Evolutionary conservation across 2,113 vertebrate species (phyloP), one percentile per base, ranked within the genome.

Genomic region (Geococcyx californianus): DNA sequence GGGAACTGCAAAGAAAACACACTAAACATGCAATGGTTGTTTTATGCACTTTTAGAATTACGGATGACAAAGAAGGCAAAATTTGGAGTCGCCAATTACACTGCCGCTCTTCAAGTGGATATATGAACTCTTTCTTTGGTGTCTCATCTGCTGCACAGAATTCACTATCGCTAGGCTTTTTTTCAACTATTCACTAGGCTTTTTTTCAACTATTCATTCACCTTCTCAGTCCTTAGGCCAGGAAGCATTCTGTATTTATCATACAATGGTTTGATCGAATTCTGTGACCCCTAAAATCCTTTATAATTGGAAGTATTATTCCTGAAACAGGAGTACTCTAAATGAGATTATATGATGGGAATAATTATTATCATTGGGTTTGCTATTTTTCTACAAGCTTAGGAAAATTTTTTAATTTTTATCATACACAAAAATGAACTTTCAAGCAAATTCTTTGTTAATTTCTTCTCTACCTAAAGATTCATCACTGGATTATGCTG

Each of bases 251-350:
- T 75, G 16, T 11, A 49, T 51, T 84, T 26, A 34, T 38, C 9
- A 9, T 13, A 16, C 3, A 1, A n/a, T 4, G 1, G 5, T 40
- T 93, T 92, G n/a, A 80, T 73, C 3, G 0, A 14, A 58, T 55
- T 31, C 2, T 3, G 19, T 45, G 56, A 10, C 14, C 3, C 42
- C 59, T 78, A 54, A 90, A 73, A 66, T 80, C 9, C 12, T 73
- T 60, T 66, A 5, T 54, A 58, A 34, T 34, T 33, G 19, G 23
- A 74, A 88, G 5, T 4, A 28, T 69, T 59, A 29, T 25, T 84
- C 9, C 31, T 40, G 21, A 85, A 87, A 62, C 12, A 16, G 29
- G 20, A 55, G 11, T 59, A 20, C 13, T 67, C 9, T 38, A 45
- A 25, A 15, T 70, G 51, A 84, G 23, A 29, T 55, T 49, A 12